These are phyloP conservation scores for Coregonus sp. DNA, from an alignment of 2,797 vertebrate genomes.

Conservation along the genomic window DNA sequence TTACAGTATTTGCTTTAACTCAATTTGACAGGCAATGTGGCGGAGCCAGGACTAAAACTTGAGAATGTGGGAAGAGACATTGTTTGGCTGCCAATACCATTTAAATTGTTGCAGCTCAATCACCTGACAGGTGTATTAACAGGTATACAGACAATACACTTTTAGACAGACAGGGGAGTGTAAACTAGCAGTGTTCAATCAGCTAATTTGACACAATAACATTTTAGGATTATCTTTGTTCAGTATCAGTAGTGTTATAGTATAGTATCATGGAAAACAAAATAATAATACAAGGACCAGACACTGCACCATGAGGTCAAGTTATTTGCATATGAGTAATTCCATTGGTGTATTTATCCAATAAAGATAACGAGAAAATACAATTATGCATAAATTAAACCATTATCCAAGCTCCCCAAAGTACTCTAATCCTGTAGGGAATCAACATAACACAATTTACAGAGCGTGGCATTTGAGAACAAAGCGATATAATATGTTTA, in stretches of 20 bases:
- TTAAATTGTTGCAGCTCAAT: constrained; percentile 23
- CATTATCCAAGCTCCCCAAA: constrained; percentile 52
- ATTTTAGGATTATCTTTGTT: neutral
- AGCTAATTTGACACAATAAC: neutral
- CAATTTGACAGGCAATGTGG: constrained; percentile 51
- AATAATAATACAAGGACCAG: constrained; percentile 20
- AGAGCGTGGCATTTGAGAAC: constrained; percentile 56
- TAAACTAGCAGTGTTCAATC: neutral
- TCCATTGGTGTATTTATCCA: constrained; percentile 42
- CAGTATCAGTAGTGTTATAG: neutral
- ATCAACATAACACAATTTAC: constrained; percentile 61
- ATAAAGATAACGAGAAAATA: constrained; percentile 58
- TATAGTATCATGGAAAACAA: constrained; percentile 21
- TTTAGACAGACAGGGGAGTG: neutral
- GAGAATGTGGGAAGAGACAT: constrained; percentile 9
- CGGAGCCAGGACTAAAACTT: constrained; percentile 30
- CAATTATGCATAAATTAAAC: constrained; percentile 58
- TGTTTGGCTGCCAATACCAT: constrained; percentile 32
- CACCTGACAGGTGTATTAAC: constrained; percentile 36
- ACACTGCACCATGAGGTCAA: constrained; percentile 24
- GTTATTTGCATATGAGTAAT: constrained; percentile 46
- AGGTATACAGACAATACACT: neutral
- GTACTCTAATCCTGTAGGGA: constrained; percentile 51
- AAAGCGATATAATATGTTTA: constrained; percentile 42
- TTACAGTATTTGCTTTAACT: constrained; percentile 46